Base-by-base conservation (phyloP, 2,113 vertebrate species). In the Chaetodon trifascialis region DNA sequence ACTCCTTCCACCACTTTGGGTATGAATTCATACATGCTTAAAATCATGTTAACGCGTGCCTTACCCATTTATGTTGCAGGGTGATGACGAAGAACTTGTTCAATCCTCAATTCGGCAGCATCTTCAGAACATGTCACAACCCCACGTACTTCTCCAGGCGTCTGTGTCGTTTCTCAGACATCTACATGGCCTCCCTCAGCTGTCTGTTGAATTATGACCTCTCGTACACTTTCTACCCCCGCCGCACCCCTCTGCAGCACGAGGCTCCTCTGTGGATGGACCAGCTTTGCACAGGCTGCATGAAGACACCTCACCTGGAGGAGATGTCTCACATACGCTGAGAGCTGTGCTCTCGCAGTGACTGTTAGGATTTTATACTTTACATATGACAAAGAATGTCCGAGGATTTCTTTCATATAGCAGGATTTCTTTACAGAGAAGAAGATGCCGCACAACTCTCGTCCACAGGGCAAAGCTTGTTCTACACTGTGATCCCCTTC, bases 221-320 rank as follows among this genome's bases (percentile, higher is more conserved):
- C 0, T 86, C 86, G 0, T 96, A 96, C 89, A 96, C 94, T 0
- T 97, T 97, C 88, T 97, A 96, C 92, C 96, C 96, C 0, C 95
- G 96, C 1, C 95, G 96, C 54, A 96, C 96, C 0, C 96, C 96
- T 5, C 91, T 97, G 83, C 96, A 97, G 88, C 96, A 97, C 8
- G 96, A 97, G 86, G 95, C 96, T 0, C 96, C 96, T 0, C 94
- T 97, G 68, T 97, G 96, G 96, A 96, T 97, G 95, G 96, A 97
- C 82, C 96, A 97, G 86, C 96, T 97, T 0, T 97, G 96, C 91
- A 97, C 96, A 0, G 96, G 96, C 84, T 97, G 96, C 93, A 94
- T 95, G 95, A 96, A 96, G 84, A 96, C 95, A 0, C 96, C 96
- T 3, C 94, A 94, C 64, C 86, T 96, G 82, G 96, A 96, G 23